Evolutionary conservation across 2,113 vertebrate genomes (phyloP), one percentile per base, ranked within the genome.

Genomic region (Phalacrocorax carbo): DNA sequence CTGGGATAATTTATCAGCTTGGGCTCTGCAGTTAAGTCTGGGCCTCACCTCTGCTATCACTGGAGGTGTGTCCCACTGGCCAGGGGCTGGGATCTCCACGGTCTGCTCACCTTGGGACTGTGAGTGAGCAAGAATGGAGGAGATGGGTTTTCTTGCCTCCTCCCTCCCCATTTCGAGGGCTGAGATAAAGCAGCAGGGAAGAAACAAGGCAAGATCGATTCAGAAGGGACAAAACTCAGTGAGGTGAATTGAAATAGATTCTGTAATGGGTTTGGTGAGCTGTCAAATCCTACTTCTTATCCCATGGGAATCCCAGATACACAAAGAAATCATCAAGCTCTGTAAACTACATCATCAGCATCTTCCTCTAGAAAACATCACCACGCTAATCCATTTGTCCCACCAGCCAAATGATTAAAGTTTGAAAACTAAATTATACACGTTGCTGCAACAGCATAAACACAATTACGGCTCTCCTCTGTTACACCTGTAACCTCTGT

Each of bases 281-380:
- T 6, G 3, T 87, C 62, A 73, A 62, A 89, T 97, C 68, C 91
- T 77, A 32, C 54, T 68, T 93, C 23, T 65, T 65, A 42, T 79
- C 84, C 86, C 82, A 76, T 36, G 68, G 46, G 91, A 90, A 69
- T 85, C 42, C 49, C 81, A 85, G 85, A 73, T 57, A 55, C 82
- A 66, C 0, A 1, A 60, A 66, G 49, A 86, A 73, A 83, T 83
- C 71, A 70, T 82, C 66, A 66, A 86, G 44, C 77, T 52, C 66
- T 86, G 65, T 60, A 91, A 96, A 86, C 48, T 48, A 87, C 61
- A 94, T 90, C 72, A 96, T 77, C 72, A 75, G 82, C 69, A 11
- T 91, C 93, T 96, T 95, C 93, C 78, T 80, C 82, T 95, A 93
- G 86, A 97, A 94, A 90, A 73, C 93, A 88, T 91, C 91, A 82